Evolutionary conservation across 2,888 invertebrate species (phyloP).

Genomic region (Vandiemenella viatica): DNA sequence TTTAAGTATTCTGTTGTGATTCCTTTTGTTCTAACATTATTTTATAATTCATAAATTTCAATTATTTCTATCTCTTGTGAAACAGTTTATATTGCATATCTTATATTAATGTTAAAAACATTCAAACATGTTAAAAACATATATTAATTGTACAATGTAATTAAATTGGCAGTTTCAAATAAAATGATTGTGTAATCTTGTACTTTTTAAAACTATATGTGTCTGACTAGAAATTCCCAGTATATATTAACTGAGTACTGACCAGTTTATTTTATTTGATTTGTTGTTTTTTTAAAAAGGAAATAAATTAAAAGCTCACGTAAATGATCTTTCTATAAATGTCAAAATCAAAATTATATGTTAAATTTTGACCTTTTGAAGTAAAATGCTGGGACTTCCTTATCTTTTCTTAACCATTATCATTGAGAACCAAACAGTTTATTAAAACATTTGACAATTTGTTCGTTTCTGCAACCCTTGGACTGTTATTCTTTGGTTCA

Average conservation of each 20-base stretch:
- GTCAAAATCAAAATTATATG: not conserved
- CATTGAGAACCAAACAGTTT: conserved; percentile 7
- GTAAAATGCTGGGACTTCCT: not conserved
- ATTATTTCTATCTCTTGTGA: no score
- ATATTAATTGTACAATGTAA: no score
- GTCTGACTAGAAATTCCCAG: no score
- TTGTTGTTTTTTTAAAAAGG: not conserved
- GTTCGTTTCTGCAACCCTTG: not conserved
- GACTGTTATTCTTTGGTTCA: not conserved
- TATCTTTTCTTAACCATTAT: not conserved
- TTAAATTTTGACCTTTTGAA: no score
- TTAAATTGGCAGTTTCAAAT: no score
- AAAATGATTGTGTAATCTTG: not conserved
- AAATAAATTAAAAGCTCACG: not conserved
- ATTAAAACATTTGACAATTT: not conserved
- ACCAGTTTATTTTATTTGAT: not conserved
- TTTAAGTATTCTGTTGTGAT: no score
- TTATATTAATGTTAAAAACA: no score
- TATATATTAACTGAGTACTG: no score
- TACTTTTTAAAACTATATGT: not conserved
- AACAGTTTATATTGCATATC: no score
- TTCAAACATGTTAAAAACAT: no score
- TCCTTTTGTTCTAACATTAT: no score
- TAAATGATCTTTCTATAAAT: not conserved
- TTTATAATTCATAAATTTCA: no score